phyloP scores from a whole-genome alignment of 2,113 vertebrate genomes.

The Sturnira hondurensis region DNA sequence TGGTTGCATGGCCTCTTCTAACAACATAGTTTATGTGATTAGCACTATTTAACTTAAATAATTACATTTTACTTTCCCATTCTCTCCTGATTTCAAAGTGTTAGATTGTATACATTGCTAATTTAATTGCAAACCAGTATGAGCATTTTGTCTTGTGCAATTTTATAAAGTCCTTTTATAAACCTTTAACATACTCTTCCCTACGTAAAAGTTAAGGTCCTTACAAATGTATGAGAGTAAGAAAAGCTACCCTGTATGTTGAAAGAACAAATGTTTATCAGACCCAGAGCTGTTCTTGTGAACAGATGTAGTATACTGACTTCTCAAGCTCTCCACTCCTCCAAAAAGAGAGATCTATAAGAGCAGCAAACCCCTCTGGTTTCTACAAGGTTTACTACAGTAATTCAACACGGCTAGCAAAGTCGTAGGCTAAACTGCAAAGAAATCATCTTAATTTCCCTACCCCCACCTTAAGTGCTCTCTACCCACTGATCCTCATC shows the following conservation, averaged over 20 bases:
- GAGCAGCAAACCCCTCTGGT: neutral
- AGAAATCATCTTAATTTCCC: neutral
- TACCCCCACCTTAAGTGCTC: neutral
- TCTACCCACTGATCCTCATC: neutral
- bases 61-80: slow-evolving; percentile 32
- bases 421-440: neutral
- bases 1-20: slow-evolving; percentile 41
- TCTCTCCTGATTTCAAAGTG: slow-evolving; percentile 69
- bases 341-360: neutral
- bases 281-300: neutral
- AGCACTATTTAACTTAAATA: slow-evolving; percentile 67
- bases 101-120: slow-evolving; percentile 56
- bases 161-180: slow-evolving; percentile 60
- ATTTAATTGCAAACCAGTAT: slow-evolving; percentile 64
- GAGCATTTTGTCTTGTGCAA: slow-evolving; percentile 50
- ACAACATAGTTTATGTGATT: slow-evolving; percentile 52
- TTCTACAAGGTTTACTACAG: neutral
- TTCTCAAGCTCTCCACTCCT: neutral
- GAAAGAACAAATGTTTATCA: slow-evolving; percentile 57
- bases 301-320: neutral
- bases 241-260: slow-evolving; percentile 30
- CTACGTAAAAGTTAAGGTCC: slow-evolving; percentile 34
- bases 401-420: neutral
- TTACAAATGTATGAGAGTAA: slow-evolving; percentile 37
- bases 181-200: slow-evolving; percentile 11